Evolutionary conservation across 2,797 vertebrate genomes (phyloP).

Genomic region (Anableps anableps): DNA sequence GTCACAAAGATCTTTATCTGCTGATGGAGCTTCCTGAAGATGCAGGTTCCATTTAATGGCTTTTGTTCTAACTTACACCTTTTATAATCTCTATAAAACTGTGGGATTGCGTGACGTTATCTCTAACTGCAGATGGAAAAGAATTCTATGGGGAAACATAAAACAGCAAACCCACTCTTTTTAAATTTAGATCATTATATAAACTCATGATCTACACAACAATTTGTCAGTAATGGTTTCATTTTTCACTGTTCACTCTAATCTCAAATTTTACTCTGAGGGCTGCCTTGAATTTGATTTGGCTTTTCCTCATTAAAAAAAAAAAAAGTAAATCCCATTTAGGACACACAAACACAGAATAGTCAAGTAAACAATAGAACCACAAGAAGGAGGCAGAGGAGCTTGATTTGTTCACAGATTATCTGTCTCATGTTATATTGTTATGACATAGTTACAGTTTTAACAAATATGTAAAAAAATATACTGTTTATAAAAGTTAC

Average conservation of each 20-base stretch:
- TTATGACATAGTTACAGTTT: no score
- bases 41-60: not conserved
- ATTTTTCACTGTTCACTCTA: not conserved
- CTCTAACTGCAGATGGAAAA: constrained; percentile 3
- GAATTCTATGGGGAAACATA: not conserved
- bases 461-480: no score
- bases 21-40: constrained; percentile 2
- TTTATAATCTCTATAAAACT: not conserved
- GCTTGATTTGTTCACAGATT: no score
- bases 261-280: not conserved
- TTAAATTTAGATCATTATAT: not conserved
- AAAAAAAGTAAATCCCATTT: not conserved
- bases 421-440: no score
- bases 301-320: not conserved
- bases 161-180: not conserved
- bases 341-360: not conserved
- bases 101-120: not conserved
- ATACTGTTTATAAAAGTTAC: no score
- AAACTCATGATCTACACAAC: not conserved
- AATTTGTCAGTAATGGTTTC: no score
- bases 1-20: constrained; percentile 1
- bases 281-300: not conserved
- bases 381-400: no score
- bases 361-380: not conserved
- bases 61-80: not conserved